Evolutionary conservation across 2,888 invertebrate species (phyloP).

Genomic region (Hydropsyche betteni): DNA sequence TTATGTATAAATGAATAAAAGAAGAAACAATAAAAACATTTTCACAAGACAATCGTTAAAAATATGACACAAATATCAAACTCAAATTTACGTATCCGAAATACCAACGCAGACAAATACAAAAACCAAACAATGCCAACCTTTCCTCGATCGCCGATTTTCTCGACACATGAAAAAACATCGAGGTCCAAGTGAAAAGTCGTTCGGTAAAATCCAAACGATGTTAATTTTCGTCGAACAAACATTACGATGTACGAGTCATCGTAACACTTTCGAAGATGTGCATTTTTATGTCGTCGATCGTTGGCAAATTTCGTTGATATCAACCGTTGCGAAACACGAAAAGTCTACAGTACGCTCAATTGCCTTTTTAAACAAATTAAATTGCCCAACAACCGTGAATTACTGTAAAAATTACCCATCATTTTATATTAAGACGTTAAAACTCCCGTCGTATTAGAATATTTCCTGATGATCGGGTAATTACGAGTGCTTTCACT

Average conservation of each 20-base stretch:
- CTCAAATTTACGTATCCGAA: no score
- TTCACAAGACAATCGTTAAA: no score
- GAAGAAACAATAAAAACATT: no score
- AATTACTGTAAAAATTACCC: constrained; percentile 13
- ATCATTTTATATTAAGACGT: constrained; percentile 26
- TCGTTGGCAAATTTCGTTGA: constrained; percentile 18
- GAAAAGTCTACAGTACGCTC: neutral
- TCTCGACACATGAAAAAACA: no score
- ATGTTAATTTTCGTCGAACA: no score
- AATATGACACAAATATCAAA: no score
- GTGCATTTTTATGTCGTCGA: neutral
- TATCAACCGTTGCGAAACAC: constrained; percentile 4
- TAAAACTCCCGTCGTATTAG: neutral
- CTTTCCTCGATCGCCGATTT: no score
- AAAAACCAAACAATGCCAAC: no score
- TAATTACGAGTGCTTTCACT: neutral
- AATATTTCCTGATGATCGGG: neutral
- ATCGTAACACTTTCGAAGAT: neutral
- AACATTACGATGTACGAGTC: neutral
- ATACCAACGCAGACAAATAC: no score
- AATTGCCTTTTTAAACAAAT: constrained; percentile 22
- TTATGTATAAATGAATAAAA: no score
- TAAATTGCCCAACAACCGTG: constrained; percentile 12
- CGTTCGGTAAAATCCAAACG: no score
- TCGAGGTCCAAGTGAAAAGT: no score